Conservation (phyloP, 2,113 vertebrate species). For the Acanthisitta chloris region DNA sequence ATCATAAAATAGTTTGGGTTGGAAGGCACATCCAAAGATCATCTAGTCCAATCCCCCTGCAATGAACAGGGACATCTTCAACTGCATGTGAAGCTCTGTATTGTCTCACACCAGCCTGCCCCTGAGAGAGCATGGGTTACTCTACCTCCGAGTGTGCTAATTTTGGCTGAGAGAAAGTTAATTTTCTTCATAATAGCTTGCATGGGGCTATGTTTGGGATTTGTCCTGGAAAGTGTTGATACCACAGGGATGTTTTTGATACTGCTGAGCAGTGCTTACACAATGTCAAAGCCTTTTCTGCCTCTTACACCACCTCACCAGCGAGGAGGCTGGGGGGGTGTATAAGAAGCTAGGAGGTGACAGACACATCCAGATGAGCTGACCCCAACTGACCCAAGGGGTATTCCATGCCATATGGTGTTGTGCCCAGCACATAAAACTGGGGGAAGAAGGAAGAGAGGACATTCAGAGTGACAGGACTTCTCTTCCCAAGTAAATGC, state of each 20-base stretch:
- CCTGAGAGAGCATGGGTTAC: too few relatives aligned
- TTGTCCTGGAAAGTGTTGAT: background rate
- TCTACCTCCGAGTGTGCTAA: background rate
- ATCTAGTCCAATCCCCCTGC: too few relatives aligned
- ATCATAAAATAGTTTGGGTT: too few relatives aligned
- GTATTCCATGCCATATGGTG: background rate
- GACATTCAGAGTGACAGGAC: fast-evolving
- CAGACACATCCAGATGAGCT: background rate
- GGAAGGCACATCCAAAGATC: too few relatives aligned
- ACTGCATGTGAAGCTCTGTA: too few relatives aligned
- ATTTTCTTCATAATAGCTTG: background rate
- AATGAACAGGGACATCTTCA: too few relatives aligned
- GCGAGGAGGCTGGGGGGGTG: background rate
- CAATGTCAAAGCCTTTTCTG: background rate
- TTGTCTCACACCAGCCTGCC: background rate
- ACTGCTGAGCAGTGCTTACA: background rate
- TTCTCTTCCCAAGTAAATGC: background rate
- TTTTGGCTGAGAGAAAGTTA: too few relatives aligned
- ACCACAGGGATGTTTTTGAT: background rate
- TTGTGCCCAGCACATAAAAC: background rate
- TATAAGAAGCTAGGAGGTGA: background rate
- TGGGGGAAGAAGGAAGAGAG: fast-evolving
- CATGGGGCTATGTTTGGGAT: background rate
- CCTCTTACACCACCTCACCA: background rate
- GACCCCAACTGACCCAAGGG: background rate